phyloP scores from a whole-genome alignment of 2,113 vertebrate genomes.

The Natator depressus region DNA sequence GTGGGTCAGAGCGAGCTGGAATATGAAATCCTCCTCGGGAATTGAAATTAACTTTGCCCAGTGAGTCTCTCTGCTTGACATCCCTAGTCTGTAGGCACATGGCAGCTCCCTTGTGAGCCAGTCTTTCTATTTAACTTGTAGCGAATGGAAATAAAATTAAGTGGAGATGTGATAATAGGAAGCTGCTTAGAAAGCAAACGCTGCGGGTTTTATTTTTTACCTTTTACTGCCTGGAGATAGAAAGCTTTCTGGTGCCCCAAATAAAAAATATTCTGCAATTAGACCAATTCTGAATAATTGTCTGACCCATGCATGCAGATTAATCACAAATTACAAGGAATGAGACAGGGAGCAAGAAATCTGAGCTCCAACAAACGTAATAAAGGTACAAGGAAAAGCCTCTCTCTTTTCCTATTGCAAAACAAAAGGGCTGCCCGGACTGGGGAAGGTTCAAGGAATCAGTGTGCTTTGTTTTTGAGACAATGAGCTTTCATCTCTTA shows the following conservation, averaged over 20 bases:
- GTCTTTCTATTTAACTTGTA: constrained; percentile 84
- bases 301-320: neutral
- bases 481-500: constrained; percentile 71
- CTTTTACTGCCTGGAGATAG: constrained; percentile 60
- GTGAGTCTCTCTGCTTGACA: constrained; percentile 86
- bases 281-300: neutral
- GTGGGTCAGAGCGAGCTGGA: constrained; percentile 92
- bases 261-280: neutral
- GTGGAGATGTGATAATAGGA: constrained; percentile 78
- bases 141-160: constrained; percentile 86
- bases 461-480: constrained; percentile 77
- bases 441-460: constrained; percentile 23
- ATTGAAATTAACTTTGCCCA: constrained; percentile 95
- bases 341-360: neutral
- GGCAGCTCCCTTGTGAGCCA: constrained; percentile 84
- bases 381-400: constrained; percentile 35
- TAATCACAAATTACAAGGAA: constrained; percentile 28
- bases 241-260: constrained; percentile 32
- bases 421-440: constrained; percentile 8
- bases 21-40: constrained; percentile 92
- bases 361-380: neutral
- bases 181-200: constrained; percentile 77
- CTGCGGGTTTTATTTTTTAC: constrained; percentile 65
- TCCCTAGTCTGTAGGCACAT: constrained; percentile 80
- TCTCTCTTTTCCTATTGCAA: constrained; percentile 1